Evolutionary conservation across 2,888 invertebrate species (phyloP).

Genomic region (Cryptocheilus praepositus): DNA sequence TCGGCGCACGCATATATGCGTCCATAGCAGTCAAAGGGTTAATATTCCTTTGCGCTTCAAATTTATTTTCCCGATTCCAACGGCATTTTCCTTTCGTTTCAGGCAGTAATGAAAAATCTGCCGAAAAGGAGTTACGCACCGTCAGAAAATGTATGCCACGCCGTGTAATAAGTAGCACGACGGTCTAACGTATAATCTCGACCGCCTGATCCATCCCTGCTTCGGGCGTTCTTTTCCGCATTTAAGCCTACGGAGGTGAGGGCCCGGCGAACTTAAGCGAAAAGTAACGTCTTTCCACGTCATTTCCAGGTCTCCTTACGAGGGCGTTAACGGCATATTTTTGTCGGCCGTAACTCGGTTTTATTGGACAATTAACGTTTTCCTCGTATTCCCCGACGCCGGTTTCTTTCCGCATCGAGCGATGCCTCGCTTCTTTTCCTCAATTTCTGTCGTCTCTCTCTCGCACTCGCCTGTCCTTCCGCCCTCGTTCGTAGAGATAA

Average conservation of each 20-base stretch:
- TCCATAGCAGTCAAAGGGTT: too few species aligned
- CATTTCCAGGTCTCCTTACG: conserved; percentile 66
- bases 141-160: too few species aligned
- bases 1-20: too few species aligned
- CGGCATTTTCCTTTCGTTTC: too few species aligned
- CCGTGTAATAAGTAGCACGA: too few species aligned
- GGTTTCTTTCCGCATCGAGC: conserved; percentile 19
- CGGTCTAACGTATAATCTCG: background rate
- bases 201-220: background rate
- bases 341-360: conserved; percentile 68
- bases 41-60: too few species aligned
- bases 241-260: background rate
- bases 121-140: too few species aligned
- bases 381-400: conserved; percentile 46
- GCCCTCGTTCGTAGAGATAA: background rate
- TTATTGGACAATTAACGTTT: conserved; percentile 74
- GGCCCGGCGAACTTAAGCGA: conserved; percentile 40
- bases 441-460: conserved; percentile 18
- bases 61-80: too few species aligned
- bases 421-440: conserved; percentile 15
- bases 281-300: conserved; percentile 63
- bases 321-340: conserved; percentile 63
- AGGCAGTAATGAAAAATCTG: too few species aligned
- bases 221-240: background rate
- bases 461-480: conserved; percentile 29